Base-by-base conservation (phyloP, 2,888 invertebrate species). In the Sarcophaga rosellei region DNA sequence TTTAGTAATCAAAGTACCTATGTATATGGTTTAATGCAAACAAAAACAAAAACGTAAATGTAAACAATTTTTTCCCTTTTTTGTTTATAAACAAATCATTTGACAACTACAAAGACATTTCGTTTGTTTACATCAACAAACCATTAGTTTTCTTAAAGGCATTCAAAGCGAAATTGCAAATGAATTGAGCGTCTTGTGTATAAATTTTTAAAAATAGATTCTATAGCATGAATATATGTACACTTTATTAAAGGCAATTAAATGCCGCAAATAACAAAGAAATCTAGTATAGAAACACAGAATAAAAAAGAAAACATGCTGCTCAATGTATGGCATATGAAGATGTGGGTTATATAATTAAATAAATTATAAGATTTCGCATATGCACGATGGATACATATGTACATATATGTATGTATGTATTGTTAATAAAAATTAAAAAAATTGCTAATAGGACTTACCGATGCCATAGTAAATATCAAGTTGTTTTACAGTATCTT, bases 381-480 rank as follows among this genome's bases (percentile, higher is more conserved):
- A 61, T 69, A 63, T 35, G 35, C 10, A 35, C 35, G 8, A 2
- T 35, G 35, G 8, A 35, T 35, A 35, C 35, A 10, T 44, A 69
- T 63, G 23, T 25, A 45, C 44, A 65, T 21, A 72, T 25, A 73
- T 65, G 12, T 23, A 75, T n/a, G 3, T 25, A 74, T 59, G 6
- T 15, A 78, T 62, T 35, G 35, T 35, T 35, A 35, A 35, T 8
- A 35, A 35, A 17, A 1, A 3, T 3, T 17, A 70, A n/a, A n/a
- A n/a, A n/a, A n/a, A n/a, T 57, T 53, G 4, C 23, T 21, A n/a
- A 61, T n/a, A 17, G 8, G 53, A 89, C 94, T 93, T 94, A 98
- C 98, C 97, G 90, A 97, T 97, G 90, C 97, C 98, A 95, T 99
- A 99, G 93, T 98, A 98, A 90, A 97, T 96, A 93, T 98, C 98